Evolutionary conservation across 2,113 vertebrate species (phyloP).

Genomic region (Calonectris borealis): DNA sequence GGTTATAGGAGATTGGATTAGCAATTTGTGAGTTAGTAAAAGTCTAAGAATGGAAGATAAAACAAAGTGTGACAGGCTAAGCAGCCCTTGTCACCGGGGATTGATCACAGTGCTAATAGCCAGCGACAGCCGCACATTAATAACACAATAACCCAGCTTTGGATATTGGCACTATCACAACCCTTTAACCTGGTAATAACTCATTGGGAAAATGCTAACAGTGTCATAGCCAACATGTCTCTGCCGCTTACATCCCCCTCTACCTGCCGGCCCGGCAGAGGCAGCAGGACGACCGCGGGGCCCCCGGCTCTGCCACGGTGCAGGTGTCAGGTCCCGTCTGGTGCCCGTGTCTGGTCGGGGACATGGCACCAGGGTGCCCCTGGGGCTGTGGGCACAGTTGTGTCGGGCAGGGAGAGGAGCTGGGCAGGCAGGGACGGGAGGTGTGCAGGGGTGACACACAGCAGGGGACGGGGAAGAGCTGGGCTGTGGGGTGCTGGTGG

Average conservation of each 20-base stretch:
- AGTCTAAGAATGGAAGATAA: constrained; percentile 83
- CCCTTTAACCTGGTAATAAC: constrained; percentile 78
- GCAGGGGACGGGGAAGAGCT: neutral
- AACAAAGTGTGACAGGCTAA: constrained; percentile 84
- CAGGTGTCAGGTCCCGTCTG: neutral
- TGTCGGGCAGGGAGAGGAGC: neutral
- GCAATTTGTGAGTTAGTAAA: constrained; percentile 87
- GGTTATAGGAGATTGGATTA: constrained; percentile 87
- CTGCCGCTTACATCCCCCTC: neutral
- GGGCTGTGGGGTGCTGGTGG: neutral
- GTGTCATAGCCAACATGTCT: constrained; percentile 16
- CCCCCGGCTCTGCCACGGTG: accelerated
- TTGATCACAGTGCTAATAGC: constrained; percentile 84
- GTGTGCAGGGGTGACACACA: no score
- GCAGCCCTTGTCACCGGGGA: constrained; percentile 77
- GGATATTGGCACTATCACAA: constrained; percentile 83
- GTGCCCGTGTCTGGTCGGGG: accelerated
- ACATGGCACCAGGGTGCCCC: neutral
- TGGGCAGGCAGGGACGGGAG: neutral
- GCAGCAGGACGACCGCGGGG: neutral
- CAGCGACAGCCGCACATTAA: constrained; percentile 82
- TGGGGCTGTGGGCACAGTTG: neutral
- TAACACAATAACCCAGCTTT: constrained; percentile 86
- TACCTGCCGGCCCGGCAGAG: neutral
- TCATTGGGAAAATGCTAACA: constrained; percentile 59